Evolutionary conservation across 2,797 vertebrate species (phyloP), one percentile per base, ranked within the genome.

Genomic region (Leptatherina wallacei): DNA sequence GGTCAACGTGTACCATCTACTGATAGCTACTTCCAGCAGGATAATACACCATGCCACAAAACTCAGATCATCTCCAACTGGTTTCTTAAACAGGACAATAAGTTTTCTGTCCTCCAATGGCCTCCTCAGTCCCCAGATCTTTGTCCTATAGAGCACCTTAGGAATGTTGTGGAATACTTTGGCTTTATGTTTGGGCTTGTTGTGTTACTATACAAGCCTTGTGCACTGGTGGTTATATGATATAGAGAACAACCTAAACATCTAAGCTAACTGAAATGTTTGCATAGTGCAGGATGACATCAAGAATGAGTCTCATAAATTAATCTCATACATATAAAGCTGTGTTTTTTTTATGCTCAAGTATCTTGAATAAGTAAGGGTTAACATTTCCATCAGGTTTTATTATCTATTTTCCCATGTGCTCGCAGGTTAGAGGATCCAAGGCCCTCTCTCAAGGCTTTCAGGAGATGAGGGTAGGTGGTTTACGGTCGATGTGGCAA

Each of bases 401-500:
- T 16, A 38, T 14, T 6, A 7, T 22, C 10, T 14, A 24, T 35
- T 20, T 35, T 20, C 42, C 36, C 58, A 2, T 78, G 4, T 71
- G 30, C 52, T 61, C 8, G 12, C 29, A 95, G 94, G 93, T 94
- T 22, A 82, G 89, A 22, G 93, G 93, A 64, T 94, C 94, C 61
- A 93, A 90, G 60, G 91, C 92, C 1, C 81, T 94, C 63, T 90
- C 91, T 20, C 90, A 88, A 16, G 91, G 90, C 20, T 88, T 94
- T 54, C 86, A 85, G 68, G 92, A 93, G 61, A 73, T 93, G 58
- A 85, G 66, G 65, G 64, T 82, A 0, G 92, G 92, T 3, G 93
- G 92, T 58, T 30, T 94, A 35, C 90, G 87, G 36, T 92, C 94
- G 0, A 94, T 95, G 93, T 95, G 94, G 94, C 94, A 94, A 64